Evolutionary conservation across 2,797 vertebrate species (phyloP), one percentile per base, ranked within the genome.

Genomic region (Macroramphosus scolopax): DNA sequence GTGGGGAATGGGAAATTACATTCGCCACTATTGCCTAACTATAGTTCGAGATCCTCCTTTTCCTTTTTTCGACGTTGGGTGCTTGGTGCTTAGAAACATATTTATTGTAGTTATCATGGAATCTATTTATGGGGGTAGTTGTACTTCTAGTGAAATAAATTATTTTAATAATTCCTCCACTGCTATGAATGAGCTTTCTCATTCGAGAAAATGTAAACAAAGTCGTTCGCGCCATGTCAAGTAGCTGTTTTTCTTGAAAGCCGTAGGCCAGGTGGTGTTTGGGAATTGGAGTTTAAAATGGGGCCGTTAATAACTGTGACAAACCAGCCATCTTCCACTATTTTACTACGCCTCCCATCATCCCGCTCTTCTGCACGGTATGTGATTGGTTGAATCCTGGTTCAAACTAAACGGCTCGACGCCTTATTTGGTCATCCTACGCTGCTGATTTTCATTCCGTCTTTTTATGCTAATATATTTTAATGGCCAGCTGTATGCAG

Each of bases 401-500:
- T 91, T 91, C 78, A 88, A 91, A 91, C 69, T 10, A 55, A 64
- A 79, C 76, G 63, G 72, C 58, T 50, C 44, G 60, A 18, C 53
- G 81, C 91, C 91, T 78, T 87, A 90, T 89, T 80, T 87, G 87
- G 89, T 57, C 67, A 75, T 75, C 33, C 33, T 50, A 54, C 34
- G 63, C 24, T 52, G 61, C 12, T 31, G 35, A 57, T 55, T 77
- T 86, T 83, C 81, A 82, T 83, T 80, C 46, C 73, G 52, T 66
- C 63, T 87, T 89, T 86, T 80, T 87, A 88, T 88, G 83, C 72
- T 66, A 88, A 88, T 87, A 59, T 14, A 75, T 88, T 68, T 53
- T 88, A 85, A 89, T 87, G 14, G 39, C 54, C 88, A 90, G 88
- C 82, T 83, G 83, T 80, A 87, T 87, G 88, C 82, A 62, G 77